Percentiles rank a stretch among this genome's conserved stretches.
Evolutionary conservation across 2,797 vertebrate genomes (phyloP).

Genomic region (Pelodytes ibericus): DNA sequence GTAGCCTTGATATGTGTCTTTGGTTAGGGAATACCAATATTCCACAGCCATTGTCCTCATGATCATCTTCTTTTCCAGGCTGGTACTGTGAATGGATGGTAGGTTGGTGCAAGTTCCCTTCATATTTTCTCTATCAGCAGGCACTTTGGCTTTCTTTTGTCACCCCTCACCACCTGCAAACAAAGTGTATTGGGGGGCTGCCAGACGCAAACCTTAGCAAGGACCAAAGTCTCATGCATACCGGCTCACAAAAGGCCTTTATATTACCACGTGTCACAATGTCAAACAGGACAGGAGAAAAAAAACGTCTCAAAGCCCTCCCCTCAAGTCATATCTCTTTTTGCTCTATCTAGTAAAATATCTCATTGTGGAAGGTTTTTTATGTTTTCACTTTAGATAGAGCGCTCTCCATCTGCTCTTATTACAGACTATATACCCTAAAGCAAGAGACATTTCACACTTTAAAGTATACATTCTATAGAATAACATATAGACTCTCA

Average conservation of each 20-base stretch:
- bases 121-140: background rate
- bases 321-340: background rate
- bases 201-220: conserved; percentile 3
- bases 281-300: background rate
- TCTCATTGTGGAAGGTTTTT: too few species aligned
- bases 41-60: background rate
- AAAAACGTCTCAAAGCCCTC: background rate
- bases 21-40: background rate
- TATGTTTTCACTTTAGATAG: too few species aligned
- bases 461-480: background rate
- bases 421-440: background rate
- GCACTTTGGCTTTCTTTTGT: background rate
- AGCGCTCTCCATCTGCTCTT: too few species aligned
- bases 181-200: background rate
- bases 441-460: background rate
- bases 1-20: too few species aligned
- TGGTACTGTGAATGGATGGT: background rate
- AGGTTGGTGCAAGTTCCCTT: background rate
- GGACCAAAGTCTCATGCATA: conserved; percentile 1
- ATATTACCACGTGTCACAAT: conserved; percentile 19
- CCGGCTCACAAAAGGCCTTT: conserved; percentile 19
- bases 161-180: background rate
- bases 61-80: background rate
- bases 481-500: too few species aligned
- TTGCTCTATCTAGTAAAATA: background rate